A percentile compares a stretch with the other conserved stretches of the same genome.
These are phyloP conservation scores for Plectrocnemia conspersa DNA, from an alignment of 1,140 invertebrate genomes.

Conservation along the genomic window DNA sequence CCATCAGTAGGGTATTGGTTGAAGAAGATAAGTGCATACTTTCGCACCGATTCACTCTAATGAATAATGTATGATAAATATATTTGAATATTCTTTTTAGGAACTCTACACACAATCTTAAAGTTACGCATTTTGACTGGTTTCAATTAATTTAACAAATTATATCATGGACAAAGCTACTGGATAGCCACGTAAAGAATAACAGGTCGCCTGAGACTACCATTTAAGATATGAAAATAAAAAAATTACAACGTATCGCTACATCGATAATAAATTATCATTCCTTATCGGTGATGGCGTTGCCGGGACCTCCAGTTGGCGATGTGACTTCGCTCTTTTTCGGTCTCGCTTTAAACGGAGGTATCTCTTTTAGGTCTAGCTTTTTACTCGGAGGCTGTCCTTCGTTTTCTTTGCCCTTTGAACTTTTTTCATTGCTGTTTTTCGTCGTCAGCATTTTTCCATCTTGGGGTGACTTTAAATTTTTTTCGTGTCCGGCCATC, in stretches of 20 bases:
- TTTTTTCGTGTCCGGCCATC: constrained; percentile 50
- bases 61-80: no score
- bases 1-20: no score
- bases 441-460: constrained; percentile 34
- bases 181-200: no score
- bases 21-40: no score
- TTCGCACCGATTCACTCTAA: no score
- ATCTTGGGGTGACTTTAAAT: constrained; percentile 46
- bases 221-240: no score
- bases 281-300: constrained; percentile 30
- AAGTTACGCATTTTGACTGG: no score
- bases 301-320: constrained; percentile 19
- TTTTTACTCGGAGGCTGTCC: constrained; percentile 46
- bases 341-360: constrained; percentile 43
- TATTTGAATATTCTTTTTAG: no score
- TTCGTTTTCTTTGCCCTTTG: constrained; percentile 45
- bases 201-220: no score
- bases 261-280: not conserved
- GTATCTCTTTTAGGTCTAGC: constrained; percentile 50
- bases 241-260: not conserved
- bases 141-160: no score
- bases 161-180: no score
- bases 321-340: constrained; percentile 33
- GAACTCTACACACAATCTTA: no score
- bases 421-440: constrained; percentile 40